These are phyloP conservation scores for Rousettus leschenaultii DNA, from an alignment of 2,113 vertebrate species.

Conservation along the genomic window DNA sequence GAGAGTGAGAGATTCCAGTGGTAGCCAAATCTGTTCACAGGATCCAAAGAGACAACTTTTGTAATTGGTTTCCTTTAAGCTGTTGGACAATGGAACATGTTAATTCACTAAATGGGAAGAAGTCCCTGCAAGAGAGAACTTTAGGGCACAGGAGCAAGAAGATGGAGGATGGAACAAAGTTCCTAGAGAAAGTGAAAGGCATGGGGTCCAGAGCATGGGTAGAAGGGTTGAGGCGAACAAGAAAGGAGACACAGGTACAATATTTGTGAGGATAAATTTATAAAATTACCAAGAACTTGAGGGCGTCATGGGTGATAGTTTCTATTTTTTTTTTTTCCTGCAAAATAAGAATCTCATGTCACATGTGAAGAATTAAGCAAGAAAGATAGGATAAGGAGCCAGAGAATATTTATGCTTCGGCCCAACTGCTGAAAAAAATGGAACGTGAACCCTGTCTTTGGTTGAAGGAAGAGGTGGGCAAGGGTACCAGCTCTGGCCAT, in stretches of 20 bases:
- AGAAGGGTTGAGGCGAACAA: background rate
- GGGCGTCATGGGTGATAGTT: background rate
- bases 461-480: background rate
- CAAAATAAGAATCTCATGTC: background rate
- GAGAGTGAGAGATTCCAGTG: background rate
- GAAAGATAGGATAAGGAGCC: background rate
- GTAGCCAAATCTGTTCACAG: background rate
- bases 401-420: background rate
- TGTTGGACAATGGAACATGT: background rate
- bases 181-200: background rate
- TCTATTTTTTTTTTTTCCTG: background rate
- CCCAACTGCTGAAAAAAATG: background rate
- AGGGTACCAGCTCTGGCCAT: background rate
- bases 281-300: background rate
- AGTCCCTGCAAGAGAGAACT: background rate
- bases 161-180: background rate
- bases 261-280: background rate
- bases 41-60: background rate
- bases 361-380: background rate
- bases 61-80: background rate
- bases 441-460: background rate
- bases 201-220: background rate
- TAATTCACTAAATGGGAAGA: background rate
- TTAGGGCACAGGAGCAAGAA: background rate
- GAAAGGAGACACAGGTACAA: background rate